Evolutionary conservation across 2,888 invertebrate genomes (phyloP).

Genomic region (Acleris emargana): DNA sequence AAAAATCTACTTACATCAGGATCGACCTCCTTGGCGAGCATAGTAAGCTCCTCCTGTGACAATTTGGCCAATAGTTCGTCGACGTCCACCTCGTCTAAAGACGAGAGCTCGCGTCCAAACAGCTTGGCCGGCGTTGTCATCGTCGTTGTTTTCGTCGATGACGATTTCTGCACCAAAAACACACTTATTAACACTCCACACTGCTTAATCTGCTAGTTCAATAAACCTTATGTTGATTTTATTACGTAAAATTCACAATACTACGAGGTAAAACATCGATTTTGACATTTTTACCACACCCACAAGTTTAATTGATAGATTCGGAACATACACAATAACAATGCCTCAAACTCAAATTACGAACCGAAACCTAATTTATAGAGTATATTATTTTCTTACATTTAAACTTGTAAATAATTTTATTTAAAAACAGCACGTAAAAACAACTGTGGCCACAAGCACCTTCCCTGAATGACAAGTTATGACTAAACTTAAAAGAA

Average conservation of each 20-base stretch:
- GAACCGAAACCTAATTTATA: neutral
- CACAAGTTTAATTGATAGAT: conserved; percentile 56
- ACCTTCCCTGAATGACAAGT: conserved; percentile 64
- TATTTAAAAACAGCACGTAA: conserved; percentile 38
- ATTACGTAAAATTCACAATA: conserved; percentile 48
- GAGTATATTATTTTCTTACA: conserved; percentile 49
- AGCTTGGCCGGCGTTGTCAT: conserved; percentile 95
- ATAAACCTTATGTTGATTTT: conserved; percentile 40
- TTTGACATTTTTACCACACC: conserved; percentile 68
- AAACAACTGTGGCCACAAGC: conserved; percentile 52
- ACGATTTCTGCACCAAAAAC: conserved; percentile 88
- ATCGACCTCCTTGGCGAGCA: conserved; percentile 99
- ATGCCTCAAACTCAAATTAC: neutral
- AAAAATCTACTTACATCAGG: conserved; percentile 93
- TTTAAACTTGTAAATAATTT: conserved; percentile 42
- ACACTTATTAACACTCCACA: conserved; percentile 49
- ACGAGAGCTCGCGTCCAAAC: conserved; percentile 94
- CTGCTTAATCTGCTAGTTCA: conserved; percentile 45
- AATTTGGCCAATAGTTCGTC: conserved; percentile 97
- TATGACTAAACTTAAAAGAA: conserved; percentile 59
- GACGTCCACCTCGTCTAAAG: conserved; percentile 97
- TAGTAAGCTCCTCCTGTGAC: conserved; percentile 97
- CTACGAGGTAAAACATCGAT: conserved; percentile 53
- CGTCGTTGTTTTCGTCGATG: conserved; percentile 93
- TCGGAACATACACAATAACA: neutral